Evolutionary conservation across 2,797 vertebrate genomes (phyloP), one percentile per base, ranked within the genome.

Genomic region (Phrynocephalus forsythii): DNA sequence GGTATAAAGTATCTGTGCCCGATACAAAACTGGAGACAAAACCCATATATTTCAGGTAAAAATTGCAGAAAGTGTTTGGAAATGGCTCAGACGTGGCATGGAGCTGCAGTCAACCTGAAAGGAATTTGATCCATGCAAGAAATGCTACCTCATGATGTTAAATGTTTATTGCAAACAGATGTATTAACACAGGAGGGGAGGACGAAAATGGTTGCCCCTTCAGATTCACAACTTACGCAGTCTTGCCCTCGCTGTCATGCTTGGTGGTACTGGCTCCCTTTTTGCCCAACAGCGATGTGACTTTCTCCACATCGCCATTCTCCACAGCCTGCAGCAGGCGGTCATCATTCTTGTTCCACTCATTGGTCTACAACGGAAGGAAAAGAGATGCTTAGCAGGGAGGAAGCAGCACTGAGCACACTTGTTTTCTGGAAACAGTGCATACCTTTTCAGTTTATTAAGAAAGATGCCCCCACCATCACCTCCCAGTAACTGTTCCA

Each of bases 301-400:
- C 98, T 96, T 99, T 99, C 92, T 99, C 99, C 0, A 90, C 95
- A 86, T 99, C 98, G 0, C 98, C 98, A 84, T 99, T 98, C 92
- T 99, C 99, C 97, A 99, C 98, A 0, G 99, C 98, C 91, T 98
- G 97, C 28, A 99, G 97, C 79, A 99, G 97, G 1, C 99, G 98
- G 92, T 99, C 99, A 0, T 99, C 99, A 0, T 99, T 98, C 96
- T 99, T 99, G 95, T 97, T 99, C 99, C 99, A 99, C 93, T 99
- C 99, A 2, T 99, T 98, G 89, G 94, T 96, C 99, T 99, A 89
- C 6, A 91, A 75, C 22, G 87, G 91, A 92, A 91, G 44, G 83
- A 78, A 87, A 48, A 92, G 18, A 93, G 8, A 6, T 3, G 48
- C 88, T 26, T 6, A 75, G 79, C 3, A 44, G 78, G 84, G 50